These are phyloP conservation scores for Gymnarchus niloticus DNA, from an alignment of 2,113 vertebrate species.

Conservation along the genomic window DNA sequence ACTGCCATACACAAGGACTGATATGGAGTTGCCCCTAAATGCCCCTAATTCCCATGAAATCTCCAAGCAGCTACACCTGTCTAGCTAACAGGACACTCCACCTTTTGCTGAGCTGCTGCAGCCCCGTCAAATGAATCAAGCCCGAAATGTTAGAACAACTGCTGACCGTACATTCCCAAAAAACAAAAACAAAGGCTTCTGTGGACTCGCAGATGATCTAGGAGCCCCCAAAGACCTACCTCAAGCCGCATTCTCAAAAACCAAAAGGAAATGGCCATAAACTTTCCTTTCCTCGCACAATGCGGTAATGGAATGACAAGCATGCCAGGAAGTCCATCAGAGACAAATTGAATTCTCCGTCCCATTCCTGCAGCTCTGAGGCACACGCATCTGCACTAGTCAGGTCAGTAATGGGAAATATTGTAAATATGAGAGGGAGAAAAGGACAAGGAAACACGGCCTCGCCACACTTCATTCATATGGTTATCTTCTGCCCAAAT, in stretches of 20 bases:
- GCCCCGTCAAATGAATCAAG: neutral
- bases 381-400: neutral
- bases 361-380: neutral
- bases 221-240: neutral
- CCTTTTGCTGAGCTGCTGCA: neutral
- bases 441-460: neutral
- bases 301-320: neutral
- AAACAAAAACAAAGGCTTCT: neutral
- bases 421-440: neutral
- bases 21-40: neutral
- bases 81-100: neutral
- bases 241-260: neutral
- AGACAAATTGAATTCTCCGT: neutral
- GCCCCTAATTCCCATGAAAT: neutral
- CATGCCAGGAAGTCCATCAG: neutral
- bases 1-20: neutral
- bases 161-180: neutral
- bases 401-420: neutral
- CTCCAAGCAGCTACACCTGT: neutral
- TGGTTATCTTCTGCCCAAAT: neutral
- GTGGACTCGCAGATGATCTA: neutral
- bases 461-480: neutral
- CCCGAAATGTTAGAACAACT: neutral
- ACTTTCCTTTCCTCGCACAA: neutral
- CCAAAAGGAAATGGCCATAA: neutral